These are phyloP conservation scores for Halotydeus destructor DNA, from an alignment of 1,140 invertebrate species.

Conservation along the genomic window DNA sequence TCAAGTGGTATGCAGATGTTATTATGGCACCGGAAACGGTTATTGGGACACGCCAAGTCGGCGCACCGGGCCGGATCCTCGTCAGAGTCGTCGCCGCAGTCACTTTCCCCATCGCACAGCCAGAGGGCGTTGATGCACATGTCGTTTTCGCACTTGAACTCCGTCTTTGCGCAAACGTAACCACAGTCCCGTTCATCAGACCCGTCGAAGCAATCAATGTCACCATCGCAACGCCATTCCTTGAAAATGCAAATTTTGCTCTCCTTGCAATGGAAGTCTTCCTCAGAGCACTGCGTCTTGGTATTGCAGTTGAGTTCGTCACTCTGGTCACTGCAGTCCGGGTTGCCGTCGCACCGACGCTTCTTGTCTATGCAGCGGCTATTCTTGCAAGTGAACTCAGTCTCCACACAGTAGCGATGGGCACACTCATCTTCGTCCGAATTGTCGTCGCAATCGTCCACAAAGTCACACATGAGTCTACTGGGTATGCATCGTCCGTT, in stretches of 20 bases:
- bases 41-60: constrained; percentile 36
- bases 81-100: constrained; percentile 51
- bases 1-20: constrained; percentile 68
- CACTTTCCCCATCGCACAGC: constrained; percentile 46
- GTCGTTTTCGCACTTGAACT: constrained; percentile 37
- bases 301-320: constrained; percentile 23
- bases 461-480: constrained; percentile 20
- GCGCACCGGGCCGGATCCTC: too few species aligned
- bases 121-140: constrained; percentile 41
- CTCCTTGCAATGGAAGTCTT: constrained; percentile 28
- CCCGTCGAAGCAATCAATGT: constrained; percentile 33
- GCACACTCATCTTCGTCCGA: constrained; percentile 36
- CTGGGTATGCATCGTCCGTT: constrained; percentile 20
- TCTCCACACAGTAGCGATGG: constrained; percentile 43
- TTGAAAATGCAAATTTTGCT: constrained; percentile 24
- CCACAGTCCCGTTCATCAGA: constrained; percentile 28
- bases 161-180: constrained; percentile 15
- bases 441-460: constrained; percentile 21
- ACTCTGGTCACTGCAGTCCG: constrained; percentile 21
- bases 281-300: constrained; percentile 18
- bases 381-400: constrained; percentile 26
- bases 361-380: too few species aligned
- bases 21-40: constrained; percentile 85
- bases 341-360: constrained; percentile 45
- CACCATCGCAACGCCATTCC: constrained; percentile 24